These are phyloP conservation scores for Neotoma lepida DNA, from an alignment of 2,113 vertebrate genomes.

Conservation along the genomic window DNA sequence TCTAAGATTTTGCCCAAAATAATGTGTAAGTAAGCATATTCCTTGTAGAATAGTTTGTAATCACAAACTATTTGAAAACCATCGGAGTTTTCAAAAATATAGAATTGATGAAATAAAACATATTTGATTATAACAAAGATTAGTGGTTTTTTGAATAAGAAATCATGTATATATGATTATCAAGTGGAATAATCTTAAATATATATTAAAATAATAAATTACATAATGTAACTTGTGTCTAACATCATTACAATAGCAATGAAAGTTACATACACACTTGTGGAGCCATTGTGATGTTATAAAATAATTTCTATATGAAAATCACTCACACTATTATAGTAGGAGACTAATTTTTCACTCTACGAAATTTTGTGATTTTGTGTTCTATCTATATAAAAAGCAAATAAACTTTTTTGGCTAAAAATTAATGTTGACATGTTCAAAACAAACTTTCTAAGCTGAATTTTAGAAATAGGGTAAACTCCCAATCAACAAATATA, in stretches of 20 bases:
- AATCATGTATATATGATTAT: not conserved
- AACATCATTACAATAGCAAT: not conserved
- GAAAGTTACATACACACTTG: not conserved
- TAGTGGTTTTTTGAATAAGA: not conserved
- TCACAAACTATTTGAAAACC: not conserved
- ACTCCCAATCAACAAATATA: not conserved
- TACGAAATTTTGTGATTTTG: not conserved
- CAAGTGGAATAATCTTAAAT: not conserved
- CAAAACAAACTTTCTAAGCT: not conserved
- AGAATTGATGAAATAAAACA: not conserved
- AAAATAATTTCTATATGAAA: not conserved
- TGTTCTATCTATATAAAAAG: not conserved
- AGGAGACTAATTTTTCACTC: not conserved
- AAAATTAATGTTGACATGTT: not conserved
- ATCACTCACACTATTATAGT: not conserved
- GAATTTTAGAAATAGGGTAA: not conserved
- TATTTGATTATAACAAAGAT: not conserved
- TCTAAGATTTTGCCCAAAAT: not conserved
- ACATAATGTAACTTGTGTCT: not conserved
- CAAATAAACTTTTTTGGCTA: not conserved
- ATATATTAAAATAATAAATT: not conserved
- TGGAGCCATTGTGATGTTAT: not conserved
- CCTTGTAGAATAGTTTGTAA: not conserved
- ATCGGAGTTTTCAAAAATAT: not conserved
- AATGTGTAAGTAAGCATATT: not conserved